Base-by-base conservation (phyloP, 1,140 invertebrate species). In the Sitodiplosis mosellana region DNA sequence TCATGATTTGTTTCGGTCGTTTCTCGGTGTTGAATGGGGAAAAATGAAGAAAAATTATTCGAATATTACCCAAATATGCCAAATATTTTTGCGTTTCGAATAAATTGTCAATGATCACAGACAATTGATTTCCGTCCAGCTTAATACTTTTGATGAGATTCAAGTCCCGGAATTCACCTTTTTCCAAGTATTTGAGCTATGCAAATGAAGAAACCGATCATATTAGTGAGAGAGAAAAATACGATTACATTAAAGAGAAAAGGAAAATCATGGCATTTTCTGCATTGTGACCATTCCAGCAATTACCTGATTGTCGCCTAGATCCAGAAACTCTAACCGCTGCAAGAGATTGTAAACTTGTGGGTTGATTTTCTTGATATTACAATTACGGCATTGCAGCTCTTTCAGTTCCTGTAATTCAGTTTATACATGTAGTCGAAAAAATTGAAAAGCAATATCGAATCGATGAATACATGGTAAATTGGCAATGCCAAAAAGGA, bases 91-190 rank as follows among this genome's bases (percentile, higher is more conserved):
- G 76, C 53, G 74, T 73, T 42, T 72, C 69, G 63, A 86, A 86
- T 51, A 80, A 80, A 52, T 76, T 69, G 58, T 85, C 81, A 19
- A 80, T 68, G 33, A 84, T 69, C 4, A 82, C 79, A 2, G 81
- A 78, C 44, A 87, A 62, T 57, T 80, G 74, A 66, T 87, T 88
- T 22, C 81, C 81, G 55, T 86, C 80, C 51, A 87, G 65, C 54
- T 70, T 68, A 42, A 88, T 67, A 53, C 71, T 73, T 54, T 73
- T 74, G 36, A 88, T 64, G 50, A 72, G 73, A 55, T 74, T 75
- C 48, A 84, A 66, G 56, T 79, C 77, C 49, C 70, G 70, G 55
- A 84, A 83, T 56, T 81, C 78, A 55, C 85, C 82, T 17, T 77
- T 66, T 51, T 75, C 74, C 42, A 88, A 63, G 63, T 83, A 83